Percentiles rank a stretch among this genome's conserved stretches.
phyloP scores from a whole-genome alignment of 2,113 vertebrate genomes.

The Alligator mississippiensis region DNA sequence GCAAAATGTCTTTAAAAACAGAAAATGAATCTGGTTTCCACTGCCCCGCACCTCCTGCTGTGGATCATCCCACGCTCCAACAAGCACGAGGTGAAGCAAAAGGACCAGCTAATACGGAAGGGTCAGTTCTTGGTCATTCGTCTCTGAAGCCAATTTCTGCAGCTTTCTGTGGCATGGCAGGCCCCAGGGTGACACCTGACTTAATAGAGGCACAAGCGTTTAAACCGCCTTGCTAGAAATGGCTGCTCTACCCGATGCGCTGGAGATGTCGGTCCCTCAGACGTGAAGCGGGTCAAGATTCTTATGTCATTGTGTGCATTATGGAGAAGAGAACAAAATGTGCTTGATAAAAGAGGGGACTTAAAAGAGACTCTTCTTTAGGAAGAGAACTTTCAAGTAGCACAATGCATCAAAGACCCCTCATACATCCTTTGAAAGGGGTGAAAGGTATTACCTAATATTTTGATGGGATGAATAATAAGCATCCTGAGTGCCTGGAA shows the following conservation, averaged over 20 bases:
- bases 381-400: constrained; percentile 72
- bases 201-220: constrained; percentile 55
- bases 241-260: constrained; percentile 59
- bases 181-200: constrained; percentile 68
- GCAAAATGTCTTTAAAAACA: constrained; percentile 33
- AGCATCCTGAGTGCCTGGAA: constrained; percentile 68
- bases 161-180: constrained; percentile 53
- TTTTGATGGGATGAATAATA: constrained; percentile 79
- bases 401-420: constrained; percentile 77
- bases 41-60: constrained; percentile 45
- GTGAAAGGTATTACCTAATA: constrained; percentile 68
- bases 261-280: constrained; percentile 66
- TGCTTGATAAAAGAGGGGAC: constrained; percentile 54
- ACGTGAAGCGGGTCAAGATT: constrained; percentile 65
- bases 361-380: constrained; percentile 69
- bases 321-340: constrained; percentile 54
- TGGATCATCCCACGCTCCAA: not conserved
- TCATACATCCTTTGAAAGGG: constrained; percentile 50
- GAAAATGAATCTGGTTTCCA: constrained; percentile 55
- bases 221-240: constrained; percentile 30
- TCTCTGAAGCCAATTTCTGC: constrained; percentile 62
- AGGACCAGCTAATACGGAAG: constrained; percentile 59
- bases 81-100: constrained; percentile 32
- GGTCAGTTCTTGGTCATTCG: constrained; percentile 61
- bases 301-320: constrained; percentile 57